Evolutionary conservation across 1,140 invertebrate genomes (phyloP), one percentile per base, ranked within the genome.

Genomic region (Acromyrmex heyeri): DNA sequence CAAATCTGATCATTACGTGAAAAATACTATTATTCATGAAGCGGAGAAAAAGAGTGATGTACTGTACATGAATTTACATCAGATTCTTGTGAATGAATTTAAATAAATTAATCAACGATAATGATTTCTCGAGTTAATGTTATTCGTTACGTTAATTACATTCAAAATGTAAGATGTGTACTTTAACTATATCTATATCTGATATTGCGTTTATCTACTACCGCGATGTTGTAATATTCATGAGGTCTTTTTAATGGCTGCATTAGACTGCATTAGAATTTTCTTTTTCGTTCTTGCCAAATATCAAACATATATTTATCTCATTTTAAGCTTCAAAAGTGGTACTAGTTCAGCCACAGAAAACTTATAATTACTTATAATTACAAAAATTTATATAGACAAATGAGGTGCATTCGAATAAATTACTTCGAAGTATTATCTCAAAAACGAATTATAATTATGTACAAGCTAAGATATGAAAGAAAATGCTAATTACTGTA

Each of bases 31-130:
- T 77, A 44, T 77, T 77, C 21, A 62, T 24, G 53, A 57, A 16
- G 72, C 10, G 6, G 1, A 34, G 7, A 24, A 59, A 44, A 61
- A 48, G 18, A n/a, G 7, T 14, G 14, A 77, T 24, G 1, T 12
- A 77, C 5, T 14, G n/a, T 27, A 30, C 55, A 27, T 38, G 30
- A 57, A 44, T 76, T 61, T 24, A 75, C 3, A 44, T 61, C 14
- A 38, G 3, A 21, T 44, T 18, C 7, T 4, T 44, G 7, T 24
- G 14, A 7, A 16, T 62, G 0, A 27, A 77, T 77, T 76, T 18
- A 77, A 62, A 77, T 77, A 77, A 77, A 21, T 18, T 77, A 24
- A 73, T 53, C 16, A 53, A 72, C n/a, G 16, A 59, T 24, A 75
- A 75, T 38, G n/a, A 76, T 61, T 24, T 61, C 21, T 18, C 3